These are phyloP conservation scores for Neosilurus mollespiculum DNA, from an alignment of 2,797 vertebrate species.

Conservation along the genomic window DNA sequence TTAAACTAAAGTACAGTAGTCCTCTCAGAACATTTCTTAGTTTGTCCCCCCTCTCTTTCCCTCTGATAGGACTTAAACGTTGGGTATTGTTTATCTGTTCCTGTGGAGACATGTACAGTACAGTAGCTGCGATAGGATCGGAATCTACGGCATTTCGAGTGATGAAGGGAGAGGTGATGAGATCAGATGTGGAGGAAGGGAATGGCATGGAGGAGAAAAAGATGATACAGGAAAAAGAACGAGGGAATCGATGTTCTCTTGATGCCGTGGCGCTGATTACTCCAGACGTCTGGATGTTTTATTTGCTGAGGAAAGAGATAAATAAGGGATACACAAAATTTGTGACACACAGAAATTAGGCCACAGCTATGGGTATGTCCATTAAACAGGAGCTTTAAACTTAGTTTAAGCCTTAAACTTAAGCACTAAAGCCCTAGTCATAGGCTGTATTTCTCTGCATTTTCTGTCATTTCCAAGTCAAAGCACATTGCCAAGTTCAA, in stretches of 20 bases:
- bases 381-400: background rate
- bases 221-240: background rate
- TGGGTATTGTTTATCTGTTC: constrained; percentile 67
- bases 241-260: background rate
- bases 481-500: constrained; percentile 35
- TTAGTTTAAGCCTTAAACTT: background rate
- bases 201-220: constrained; percentile 15
- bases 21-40: constrained; percentile 37
- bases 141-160: constrained; percentile 63
- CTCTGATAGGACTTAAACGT: constrained; percentile 58
- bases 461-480: constrained; percentile 34
- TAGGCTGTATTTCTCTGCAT: constrained; percentile 6
- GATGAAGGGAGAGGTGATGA: constrained; percentile 32
- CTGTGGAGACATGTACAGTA: constrained; percentile 70
- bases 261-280: background rate
- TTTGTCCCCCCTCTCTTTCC: constrained; percentile 42
- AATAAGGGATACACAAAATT: background rate
- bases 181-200: constrained; percentile 19
- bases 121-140: constrained; percentile 69
- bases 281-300: background rate
- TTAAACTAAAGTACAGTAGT: constrained; percentile 35
- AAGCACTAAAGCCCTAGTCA: background rate
- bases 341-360: background rate
- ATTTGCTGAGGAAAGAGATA: background rate
- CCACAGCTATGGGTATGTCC: background rate